Evolutionary conservation across 2,113 vertebrate species (phyloP).

Genomic region (Anoplopoma fimbria): DNA sequence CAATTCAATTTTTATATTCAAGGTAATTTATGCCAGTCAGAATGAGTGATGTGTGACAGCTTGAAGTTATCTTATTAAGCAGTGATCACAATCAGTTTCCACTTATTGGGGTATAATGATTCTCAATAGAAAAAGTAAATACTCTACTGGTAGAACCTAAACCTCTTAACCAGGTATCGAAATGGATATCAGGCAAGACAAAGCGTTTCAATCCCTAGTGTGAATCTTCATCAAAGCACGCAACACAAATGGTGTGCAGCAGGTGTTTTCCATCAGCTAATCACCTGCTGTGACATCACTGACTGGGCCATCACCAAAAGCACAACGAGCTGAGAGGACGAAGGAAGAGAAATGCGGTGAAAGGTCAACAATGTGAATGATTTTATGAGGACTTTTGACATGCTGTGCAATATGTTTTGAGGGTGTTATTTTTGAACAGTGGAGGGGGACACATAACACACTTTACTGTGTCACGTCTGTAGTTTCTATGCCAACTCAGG

Average conservation of each 20-base stretch:
- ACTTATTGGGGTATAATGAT: background rate
- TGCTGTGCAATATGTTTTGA: slow-evolving; percentile 29
- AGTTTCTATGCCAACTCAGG: slow-evolving; percentile 54
- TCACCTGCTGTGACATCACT: slow-evolving; percentile 27
- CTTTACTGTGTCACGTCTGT: slow-evolving; percentile 41
- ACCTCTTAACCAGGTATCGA: background rate
- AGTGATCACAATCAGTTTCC: background rate
- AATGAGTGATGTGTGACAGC: background rate
- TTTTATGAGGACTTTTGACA: slow-evolving; percentile 50
- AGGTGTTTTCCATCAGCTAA: slow-evolving; percentile 29
- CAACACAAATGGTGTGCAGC: background rate
- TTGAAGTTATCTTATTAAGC: background rate
- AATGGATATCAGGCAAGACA: background rate
- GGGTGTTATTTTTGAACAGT: slow-evolving; percentile 31
- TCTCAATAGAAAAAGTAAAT: background rate
- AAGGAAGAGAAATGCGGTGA: background rate
- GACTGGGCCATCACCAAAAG: background rate
- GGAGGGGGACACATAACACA: slow-evolving; percentile 9
- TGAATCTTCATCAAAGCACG: background rate
- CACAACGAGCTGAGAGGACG: background rate
- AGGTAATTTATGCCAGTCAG: background rate
- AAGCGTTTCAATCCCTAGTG: background rate
- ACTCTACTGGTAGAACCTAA: background rate
- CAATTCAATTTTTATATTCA: background rate
- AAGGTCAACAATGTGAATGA: background rate